These are phyloP conservation scores for Grapholita molesta DNA, from an alignment of 1,140 invertebrate genomes.

Conservation along the genomic window DNA sequence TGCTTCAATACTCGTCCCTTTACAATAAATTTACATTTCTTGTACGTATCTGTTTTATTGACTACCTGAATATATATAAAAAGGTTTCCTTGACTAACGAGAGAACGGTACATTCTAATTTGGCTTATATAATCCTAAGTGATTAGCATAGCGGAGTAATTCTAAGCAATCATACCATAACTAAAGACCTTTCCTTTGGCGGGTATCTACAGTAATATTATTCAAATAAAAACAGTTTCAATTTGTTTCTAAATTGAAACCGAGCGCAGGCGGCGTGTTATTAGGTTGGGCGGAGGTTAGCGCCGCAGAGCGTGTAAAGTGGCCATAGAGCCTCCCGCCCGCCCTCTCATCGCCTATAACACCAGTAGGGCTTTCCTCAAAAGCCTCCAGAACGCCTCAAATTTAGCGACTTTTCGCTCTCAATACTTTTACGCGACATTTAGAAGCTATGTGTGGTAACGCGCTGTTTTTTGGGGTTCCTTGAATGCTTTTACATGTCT, in stretches of 20 bases:
- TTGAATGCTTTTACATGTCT: background rate
- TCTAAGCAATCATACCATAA: conserved; percentile 42
- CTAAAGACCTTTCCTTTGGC: conserved; percentile 45
- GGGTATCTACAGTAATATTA: conserved; percentile 62
- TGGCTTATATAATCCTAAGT: background rate
- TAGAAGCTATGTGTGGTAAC: conserved; percentile 36
- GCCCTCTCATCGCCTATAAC: conserved; percentile 73
- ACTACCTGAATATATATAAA: background rate
- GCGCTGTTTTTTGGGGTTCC: background rate
- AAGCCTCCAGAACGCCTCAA: conserved; percentile 71
- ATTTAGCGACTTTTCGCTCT: conserved; percentile 74
- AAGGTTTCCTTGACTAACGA: background rate
- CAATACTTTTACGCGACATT: conserved; percentile 70
- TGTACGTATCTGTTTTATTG: background rate
- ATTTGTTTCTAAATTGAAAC: conserved; percentile 77
- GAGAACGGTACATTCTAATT: background rate
- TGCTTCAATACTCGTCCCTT: background rate
- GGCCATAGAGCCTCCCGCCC: conserved; percentile 67
- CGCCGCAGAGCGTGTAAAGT: conserved; percentile 74
- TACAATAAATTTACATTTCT: background rate
- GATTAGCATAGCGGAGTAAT: background rate
- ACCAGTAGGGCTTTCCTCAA: conserved; percentile 71
- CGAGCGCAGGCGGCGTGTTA: conserved; percentile 68
- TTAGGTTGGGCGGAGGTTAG: conserved; percentile 75
- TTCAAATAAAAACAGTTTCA: conserved; percentile 78